Base-by-base conservation (phyloP, 1,140 invertebrate genomes). In the Pantala flavescens region DNA sequence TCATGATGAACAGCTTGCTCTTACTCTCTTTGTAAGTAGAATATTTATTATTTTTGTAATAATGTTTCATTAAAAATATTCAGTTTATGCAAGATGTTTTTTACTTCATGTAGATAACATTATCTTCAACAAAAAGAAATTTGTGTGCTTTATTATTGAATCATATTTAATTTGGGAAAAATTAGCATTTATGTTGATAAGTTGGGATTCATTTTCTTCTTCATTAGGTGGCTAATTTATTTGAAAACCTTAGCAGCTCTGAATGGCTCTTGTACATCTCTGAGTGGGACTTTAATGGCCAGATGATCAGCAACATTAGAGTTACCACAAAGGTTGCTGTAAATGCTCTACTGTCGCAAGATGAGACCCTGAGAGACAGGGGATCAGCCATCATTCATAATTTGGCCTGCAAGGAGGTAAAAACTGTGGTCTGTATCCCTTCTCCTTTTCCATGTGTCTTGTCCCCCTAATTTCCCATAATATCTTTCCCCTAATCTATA, bases 201-300 rank as follows among this genome's bases (percentile, higher is more conserved):
- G n/a, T 36, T 36, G 2, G 28, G 28, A 21, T 63, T 63, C 63
- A 28, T 74, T 76, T 23, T 77, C 63, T 77, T 76, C 76, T 71
- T 75, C 71, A 82, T 16, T 80, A 95, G 93, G 87, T 96, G 80
- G 93, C 91, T 81, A 97, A 97, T 82, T 86, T 97, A 82, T 97
- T 96, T 82, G 92, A 94, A 81, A 93, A 94, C 82, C 83, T 93
- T 0, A 93, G 91, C 77, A 92, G 93, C 72, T 95, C 93, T 0
- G 95, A 97, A 83, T 97, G 95, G 94, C 80, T 96, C 77, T 84
- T 96, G 77, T 96, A 96, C 82, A 96, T 97, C 80, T 95, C 93
- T 21, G 93, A 96, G 82, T 97, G 94, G 94, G 87, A 88, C 28
- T 88, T 90, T 78, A 86, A 87, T 74, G 89, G 87, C 19, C 87